These are phyloP conservation scores for Chironomus riparius DNA, from an alignment of 2,888 invertebrate species.

Conservation along the genomic window DNA sequence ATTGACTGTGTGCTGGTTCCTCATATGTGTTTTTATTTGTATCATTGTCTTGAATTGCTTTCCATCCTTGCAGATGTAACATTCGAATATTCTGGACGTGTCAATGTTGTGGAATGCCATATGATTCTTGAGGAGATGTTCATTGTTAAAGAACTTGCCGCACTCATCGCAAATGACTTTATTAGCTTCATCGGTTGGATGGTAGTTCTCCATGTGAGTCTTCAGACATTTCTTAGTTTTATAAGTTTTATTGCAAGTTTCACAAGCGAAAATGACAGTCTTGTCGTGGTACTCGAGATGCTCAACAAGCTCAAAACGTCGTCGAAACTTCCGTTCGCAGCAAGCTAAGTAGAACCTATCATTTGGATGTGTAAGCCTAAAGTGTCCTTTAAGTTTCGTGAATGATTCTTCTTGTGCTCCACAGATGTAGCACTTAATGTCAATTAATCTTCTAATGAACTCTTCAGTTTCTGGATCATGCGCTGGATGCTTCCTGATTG, in stretches of 20 bases:
- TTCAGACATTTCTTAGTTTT: not conserved
- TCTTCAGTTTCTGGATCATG: not conserved
- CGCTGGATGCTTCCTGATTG: not conserved
- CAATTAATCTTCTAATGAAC: not conserved
- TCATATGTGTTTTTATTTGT: not conserved
- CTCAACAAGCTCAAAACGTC: not conserved
- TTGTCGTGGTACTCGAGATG: not conserved
- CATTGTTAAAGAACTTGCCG: not conserved
- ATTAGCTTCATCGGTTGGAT: not conserved
- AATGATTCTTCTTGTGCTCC: not conserved
- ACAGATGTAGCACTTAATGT: not conserved
- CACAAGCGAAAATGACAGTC: not conserved
- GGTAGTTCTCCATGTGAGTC: not conserved
- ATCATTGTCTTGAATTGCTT: not conserved
- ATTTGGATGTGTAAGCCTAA: not conserved
- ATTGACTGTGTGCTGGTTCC: not conserved
- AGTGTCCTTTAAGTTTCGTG: not conserved
- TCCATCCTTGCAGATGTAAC: not conserved
- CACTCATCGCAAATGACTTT: not conserved
- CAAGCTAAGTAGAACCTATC: not conserved
- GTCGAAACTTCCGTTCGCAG: not conserved
- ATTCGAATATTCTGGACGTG: not conserved
- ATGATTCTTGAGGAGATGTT: not conserved
- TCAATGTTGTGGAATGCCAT: not conserved
- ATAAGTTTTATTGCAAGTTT: not conserved